Evolutionary conservation across 2,797 vertebrate species (phyloP).

Genomic region (Adelosebastes latens): DNA sequence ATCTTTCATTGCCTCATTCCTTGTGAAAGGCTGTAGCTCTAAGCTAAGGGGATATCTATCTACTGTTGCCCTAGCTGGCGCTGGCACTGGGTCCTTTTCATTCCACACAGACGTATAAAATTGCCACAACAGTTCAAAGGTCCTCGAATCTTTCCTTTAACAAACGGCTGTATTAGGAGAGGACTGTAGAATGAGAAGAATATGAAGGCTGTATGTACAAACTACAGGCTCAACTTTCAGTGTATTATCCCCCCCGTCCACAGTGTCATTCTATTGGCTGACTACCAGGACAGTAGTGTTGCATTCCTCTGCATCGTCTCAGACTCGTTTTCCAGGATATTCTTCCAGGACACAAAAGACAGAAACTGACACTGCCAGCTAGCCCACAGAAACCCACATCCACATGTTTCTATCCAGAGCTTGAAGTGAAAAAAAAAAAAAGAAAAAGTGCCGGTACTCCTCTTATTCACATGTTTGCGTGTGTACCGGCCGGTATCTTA

Average conservation of each 20-base stretch:
- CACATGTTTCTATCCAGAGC: not conserved
- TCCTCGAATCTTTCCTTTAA: not conserved
- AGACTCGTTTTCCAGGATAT: not conserved
- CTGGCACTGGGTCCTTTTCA: not conserved
- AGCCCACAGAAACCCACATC: not conserved
- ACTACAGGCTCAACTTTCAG: not conserved
- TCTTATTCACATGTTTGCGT: too few species aligned
- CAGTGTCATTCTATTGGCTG: not conserved
- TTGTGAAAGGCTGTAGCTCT: not conserved
- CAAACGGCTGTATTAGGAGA: not conserved
- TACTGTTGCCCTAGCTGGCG: not conserved
- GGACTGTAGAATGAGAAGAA: not conserved
- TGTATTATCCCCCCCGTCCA: not conserved
- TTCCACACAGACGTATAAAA: not conserved
- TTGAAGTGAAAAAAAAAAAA: too few species aligned
- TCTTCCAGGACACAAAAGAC: not conserved
- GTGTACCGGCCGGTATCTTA: too few species aligned
- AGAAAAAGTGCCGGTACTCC: too few species aligned
- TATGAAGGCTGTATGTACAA: too few species aligned
- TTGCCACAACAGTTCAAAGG: not conserved
- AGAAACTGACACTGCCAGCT: not conserved
- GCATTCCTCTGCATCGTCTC: not conserved
- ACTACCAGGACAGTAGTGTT: not conserved
- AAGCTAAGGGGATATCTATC: not conserved
- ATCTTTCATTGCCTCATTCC: not conserved